phyloP scores from a whole-genome alignment of 2,888 invertebrate species.

The Cremastinae sp. region DNA sequence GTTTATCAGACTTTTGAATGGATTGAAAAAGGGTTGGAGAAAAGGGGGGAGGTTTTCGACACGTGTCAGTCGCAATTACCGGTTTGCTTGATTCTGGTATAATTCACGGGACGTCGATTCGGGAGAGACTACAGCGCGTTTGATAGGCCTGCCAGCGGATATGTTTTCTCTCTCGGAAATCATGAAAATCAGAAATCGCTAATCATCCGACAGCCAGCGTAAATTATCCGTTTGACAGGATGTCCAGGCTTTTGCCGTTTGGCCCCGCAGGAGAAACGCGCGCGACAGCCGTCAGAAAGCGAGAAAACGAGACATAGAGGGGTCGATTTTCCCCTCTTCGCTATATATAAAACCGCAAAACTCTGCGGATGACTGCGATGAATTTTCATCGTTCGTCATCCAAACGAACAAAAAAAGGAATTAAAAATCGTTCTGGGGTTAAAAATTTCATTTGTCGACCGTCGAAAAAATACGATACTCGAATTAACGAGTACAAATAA shows the following conservation, averaged over 20 bases:
- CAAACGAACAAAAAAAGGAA: constrained; percentile 3
- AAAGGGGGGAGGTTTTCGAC: neutral
- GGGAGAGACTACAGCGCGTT: neutral
- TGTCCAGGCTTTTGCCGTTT: constrained; percentile 30
- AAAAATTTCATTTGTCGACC: neutral
- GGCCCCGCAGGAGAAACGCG: constrained; percentile 33
- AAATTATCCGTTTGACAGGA: constrained; percentile 53
- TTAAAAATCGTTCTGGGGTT: neutral
- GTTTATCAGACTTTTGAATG: neutral
- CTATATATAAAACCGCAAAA: constrained; percentile 36
- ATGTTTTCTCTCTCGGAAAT: constrained; percentile 23
- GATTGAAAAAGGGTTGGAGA: neutral
- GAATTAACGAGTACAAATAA: neutral
- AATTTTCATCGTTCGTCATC: constrained; percentile 22
- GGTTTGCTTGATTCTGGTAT: neutral
- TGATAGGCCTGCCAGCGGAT: constrained; percentile 17
- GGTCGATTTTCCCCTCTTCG: constrained; percentile 14
- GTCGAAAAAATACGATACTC: neutral
- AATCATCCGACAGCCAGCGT: constrained; percentile 43
- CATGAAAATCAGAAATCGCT: constrained; percentile 54
- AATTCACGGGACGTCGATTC: constrained; percentile 17
- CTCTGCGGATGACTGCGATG: constrained; percentile 6
- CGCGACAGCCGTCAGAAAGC: constrained; percentile 38
- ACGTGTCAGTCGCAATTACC: neutral
- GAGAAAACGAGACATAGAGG: neutral